phyloP scores from a whole-genome alignment of 2,113 vertebrate species.

The Amphiprion percula region DNA sequence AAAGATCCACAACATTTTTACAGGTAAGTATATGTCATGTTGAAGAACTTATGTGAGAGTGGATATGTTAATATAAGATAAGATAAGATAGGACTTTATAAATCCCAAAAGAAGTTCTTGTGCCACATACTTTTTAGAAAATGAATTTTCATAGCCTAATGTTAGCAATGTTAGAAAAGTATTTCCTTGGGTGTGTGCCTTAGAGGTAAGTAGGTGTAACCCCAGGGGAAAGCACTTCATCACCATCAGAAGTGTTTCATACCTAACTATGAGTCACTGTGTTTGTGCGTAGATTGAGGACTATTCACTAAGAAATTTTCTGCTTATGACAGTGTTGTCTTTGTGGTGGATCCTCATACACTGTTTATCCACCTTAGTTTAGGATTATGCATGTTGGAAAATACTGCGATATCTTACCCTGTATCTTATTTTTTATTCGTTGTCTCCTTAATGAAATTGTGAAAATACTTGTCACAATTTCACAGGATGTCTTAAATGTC shows the following conservation, averaged over 20 bases:
- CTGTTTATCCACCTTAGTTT: neutral
- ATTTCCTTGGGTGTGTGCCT: constrained; percentile 3
- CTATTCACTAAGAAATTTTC: neutral
- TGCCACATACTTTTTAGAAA: too few relatives aligned
- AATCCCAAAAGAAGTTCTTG: too few relatives aligned
- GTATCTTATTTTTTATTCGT: too few relatives aligned
- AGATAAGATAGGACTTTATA: too few relatives aligned
- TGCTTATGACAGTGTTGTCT: neutral
- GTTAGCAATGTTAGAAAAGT: neutral
- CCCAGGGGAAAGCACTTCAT: neutral
- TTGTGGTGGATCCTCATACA: neutral
- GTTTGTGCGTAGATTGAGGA: neutral
- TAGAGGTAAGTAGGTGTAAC: constrained; percentile 8
- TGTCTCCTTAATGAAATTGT: too few relatives aligned
- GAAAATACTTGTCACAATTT: too few relatives aligned
- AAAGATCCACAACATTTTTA: constrained; percentile 87
- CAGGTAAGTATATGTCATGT: constrained; percentile 86
- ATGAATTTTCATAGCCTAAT: too few relatives aligned
- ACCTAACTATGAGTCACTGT: constrained; percentile 34
- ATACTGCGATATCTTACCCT: too few relatives aligned
- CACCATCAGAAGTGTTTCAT: constrained; percentile 5
- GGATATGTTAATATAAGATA: neutral
- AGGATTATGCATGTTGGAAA: too few relatives aligned
- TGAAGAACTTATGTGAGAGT: neutral
- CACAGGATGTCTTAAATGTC: too few relatives aligned